Evolutionary conservation across 2,888 invertebrate genomes (phyloP).

Genomic region (Frankliniella fusca): DNA sequence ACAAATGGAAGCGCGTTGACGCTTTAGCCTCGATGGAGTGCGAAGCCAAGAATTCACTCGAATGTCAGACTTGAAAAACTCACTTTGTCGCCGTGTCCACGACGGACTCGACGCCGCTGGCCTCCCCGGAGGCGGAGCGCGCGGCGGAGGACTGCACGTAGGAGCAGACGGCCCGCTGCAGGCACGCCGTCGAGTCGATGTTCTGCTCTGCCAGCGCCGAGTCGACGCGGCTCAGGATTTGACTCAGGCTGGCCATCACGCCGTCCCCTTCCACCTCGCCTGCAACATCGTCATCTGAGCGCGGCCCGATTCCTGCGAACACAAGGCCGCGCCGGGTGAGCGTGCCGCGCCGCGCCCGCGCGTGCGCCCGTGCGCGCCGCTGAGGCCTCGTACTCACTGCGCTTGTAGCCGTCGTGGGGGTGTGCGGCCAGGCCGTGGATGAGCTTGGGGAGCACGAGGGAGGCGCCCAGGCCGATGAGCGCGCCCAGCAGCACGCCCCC

Average conservation of each 20-base stretch:
- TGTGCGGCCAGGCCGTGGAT: conserved; percentile 63
- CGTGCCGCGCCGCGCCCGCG: too few species aligned
- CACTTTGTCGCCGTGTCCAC: conserved; percentile 30
- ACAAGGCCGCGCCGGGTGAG: neutral
- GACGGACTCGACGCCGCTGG: conserved; percentile 13
- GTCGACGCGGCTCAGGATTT: conserved; percentile 51
- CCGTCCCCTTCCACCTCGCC: conserved; percentile 25
- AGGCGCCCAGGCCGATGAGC: conserved; percentile 73
- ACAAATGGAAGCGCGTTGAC: too few species aligned
- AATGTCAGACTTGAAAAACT: neutral
- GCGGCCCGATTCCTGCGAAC: conserved; percentile 7
- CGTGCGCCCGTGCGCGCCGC: neutral
- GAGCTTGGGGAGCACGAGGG: conserved; percentile 73
- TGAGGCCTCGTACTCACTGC: conserved; percentile 56
- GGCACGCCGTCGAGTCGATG: conserved; percentile 58
- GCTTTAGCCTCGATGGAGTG: neutral
- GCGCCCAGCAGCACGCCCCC: conserved; percentile 78
- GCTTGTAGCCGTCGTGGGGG: conserved; percentile 62
- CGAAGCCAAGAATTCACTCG: neutral
- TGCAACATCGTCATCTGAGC: conserved; percentile 22
- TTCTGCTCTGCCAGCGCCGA: conserved; percentile 54
- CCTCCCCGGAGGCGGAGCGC: conserved; percentile 15
- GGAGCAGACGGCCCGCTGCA: conserved; percentile 58
- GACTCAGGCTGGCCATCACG: conserved; percentile 32
- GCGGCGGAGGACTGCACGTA: conserved; percentile 47